A percentile compares a stretch with the other conserved stretches of the same genome.
phyloP scores from a whole-genome alignment of 2,797 vertebrate genomes.

The Sphaeramia orbicularis region DNA sequence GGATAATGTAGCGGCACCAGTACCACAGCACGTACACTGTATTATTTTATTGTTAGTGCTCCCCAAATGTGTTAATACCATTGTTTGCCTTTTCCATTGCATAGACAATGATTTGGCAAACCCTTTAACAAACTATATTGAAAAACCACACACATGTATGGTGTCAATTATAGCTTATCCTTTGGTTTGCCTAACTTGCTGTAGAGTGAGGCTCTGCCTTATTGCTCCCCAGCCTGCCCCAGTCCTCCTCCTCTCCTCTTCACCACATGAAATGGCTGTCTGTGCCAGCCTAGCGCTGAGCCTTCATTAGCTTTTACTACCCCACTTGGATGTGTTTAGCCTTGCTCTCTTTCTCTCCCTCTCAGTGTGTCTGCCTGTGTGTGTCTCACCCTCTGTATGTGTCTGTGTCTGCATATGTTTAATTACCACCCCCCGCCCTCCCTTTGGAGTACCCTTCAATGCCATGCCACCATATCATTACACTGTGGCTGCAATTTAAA shows the following conservation, averaged over 20 bases:
- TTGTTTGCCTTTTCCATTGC: constrained; percentile 66
- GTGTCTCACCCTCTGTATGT: constrained; percentile 60
- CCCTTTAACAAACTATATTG: constrained; percentile 49
- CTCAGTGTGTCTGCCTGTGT: constrained; percentile 49
- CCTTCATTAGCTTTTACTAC: constrained; percentile 87
- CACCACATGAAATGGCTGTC: constrained; percentile 85
- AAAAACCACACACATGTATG: constrained; percentile 68
- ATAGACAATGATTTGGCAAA: constrained; percentile 45
- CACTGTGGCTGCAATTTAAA: constrained; percentile 78
- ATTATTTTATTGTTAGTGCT: constrained; percentile 44
- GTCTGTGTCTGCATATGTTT: constrained; percentile 79
- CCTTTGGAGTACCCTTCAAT: constrained; percentile 75
- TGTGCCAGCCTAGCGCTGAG: constrained; percentile 83
- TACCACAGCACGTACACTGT: constrained; percentile 15
- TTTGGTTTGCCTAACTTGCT: constrained; percentile 69
- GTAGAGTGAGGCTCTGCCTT: constrained; percentile 61
- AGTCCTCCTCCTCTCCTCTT: constrained; percentile 69
- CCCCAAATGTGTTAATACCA: constrained; percentile 61
- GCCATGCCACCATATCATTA: constrained; percentile 85
- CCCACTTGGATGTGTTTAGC: constrained; percentile 85
- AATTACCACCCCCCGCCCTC: constrained; percentile 76
- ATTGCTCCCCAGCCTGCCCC: constrained; percentile 71
- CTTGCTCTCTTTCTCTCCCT: constrained; percentile 74
- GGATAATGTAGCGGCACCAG: too few species aligned
- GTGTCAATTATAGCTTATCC: constrained; percentile 74